Evolutionary conservation across 23 tunicate genomes (phyloP).

Genomic region (Oikopleura albicans): DNA sequence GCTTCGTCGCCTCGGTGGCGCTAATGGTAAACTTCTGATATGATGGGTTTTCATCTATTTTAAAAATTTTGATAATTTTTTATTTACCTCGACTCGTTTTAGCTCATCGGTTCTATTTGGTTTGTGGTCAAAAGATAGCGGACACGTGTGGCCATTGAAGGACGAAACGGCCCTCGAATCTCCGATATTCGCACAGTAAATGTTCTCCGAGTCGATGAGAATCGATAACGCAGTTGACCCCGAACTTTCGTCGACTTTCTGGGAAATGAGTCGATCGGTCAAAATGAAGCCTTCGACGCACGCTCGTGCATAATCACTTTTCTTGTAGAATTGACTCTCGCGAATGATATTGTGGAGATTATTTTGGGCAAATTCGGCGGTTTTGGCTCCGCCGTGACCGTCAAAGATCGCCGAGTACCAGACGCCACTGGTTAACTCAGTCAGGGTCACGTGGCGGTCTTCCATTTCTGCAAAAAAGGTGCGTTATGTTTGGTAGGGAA

Average conservation of each 20-base stretch:
- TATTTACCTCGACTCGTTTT: conserved; percentile 32
- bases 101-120: conserved; percentile 76
- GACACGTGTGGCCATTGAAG: conserved; percentile 37
- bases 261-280: neutral
- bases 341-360: neutral
- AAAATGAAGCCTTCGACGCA: conserved; percentile 6
- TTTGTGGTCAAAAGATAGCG: conserved; percentile 80
- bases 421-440: neutral
- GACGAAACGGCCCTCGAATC: conserved; percentile 88
- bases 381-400: conserved; percentile 13
- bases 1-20: no score
- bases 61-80: no score
- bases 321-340: neutral
- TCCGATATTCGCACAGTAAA: conserved; percentile 85
- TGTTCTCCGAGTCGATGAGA: conserved; percentile 49
- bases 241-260: conserved; percentile 43
- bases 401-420: neutral
- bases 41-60: no score
- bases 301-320: neutral
- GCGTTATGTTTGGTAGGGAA: no score
- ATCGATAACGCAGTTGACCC: conserved; percentile 82
- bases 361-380: conserved; percentile 5
- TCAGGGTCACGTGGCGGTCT: conserved; percentile 8
- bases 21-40: no score
- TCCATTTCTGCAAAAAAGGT: conserved; percentile 18